These are phyloP conservation scores for Periphyllus acericola DNA, from an alignment of 2,888 invertebrate species.

Conservation along the genomic window DNA sequence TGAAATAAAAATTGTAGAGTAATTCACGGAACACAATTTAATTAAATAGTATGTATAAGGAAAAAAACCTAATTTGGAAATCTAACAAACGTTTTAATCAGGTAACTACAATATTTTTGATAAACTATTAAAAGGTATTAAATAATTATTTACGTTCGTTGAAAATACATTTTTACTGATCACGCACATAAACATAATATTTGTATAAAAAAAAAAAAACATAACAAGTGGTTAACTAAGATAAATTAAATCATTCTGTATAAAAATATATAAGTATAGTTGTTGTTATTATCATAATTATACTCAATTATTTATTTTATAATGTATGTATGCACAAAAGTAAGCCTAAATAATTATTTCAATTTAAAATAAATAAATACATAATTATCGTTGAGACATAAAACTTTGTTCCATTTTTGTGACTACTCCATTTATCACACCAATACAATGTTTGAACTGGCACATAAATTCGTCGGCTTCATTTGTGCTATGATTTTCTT, in stretches of 20 bases:
- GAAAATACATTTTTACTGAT: neutral
- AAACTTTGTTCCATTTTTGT: conserved; percentile 60
- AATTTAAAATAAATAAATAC: neutral
- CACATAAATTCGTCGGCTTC: conserved; percentile 50
- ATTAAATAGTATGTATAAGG: neutral
- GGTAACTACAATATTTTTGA: neutral
- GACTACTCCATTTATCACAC: conserved; percentile 59
- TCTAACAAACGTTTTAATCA: conserved; percentile 13
- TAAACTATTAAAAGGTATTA: conserved; percentile 8
- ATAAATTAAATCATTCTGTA: conserved; percentile 15
- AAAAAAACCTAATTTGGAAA: conserved; percentile 4
- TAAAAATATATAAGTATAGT: conserved; percentile 13
- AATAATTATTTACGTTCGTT: neutral
- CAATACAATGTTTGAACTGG: conserved; percentile 56
- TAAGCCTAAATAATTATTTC: neutral
- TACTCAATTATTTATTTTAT: conserved; percentile 2
- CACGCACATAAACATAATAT: neutral
- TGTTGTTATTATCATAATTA: neutral
- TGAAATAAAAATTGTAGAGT: conserved; percentile 28
- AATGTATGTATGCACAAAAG: neutral
- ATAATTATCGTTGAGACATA: conserved; percentile 44
- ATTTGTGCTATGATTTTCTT: neutral
- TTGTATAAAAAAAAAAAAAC: conserved; percentile 21
- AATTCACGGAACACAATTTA: conserved; percentile 35
- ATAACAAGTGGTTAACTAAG: conserved; percentile 24